phyloP scores from a whole-genome alignment of 2,113 vertebrate genomes.

The Sylvietta virens region DNA sequence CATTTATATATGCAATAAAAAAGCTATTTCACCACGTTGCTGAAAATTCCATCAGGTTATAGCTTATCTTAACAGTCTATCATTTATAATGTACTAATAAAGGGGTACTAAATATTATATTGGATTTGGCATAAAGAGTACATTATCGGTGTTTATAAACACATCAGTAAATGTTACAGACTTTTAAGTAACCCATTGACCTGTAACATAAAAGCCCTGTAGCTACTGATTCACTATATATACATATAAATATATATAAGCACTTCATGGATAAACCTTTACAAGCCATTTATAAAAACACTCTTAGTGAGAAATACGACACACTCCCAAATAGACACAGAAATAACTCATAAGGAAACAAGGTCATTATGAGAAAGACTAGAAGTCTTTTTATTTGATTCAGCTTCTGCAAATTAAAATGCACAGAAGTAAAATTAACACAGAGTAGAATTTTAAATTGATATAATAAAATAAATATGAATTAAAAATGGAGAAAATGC shows the following conservation, averaged over 20 bases:
- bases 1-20: conserved; percentile 15
- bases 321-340: neutral
- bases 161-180: neutral
- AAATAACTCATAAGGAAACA: neutral
- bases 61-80: neutral
- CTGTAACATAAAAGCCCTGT: neutral
- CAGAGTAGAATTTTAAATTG: neutral
- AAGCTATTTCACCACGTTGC: neutral
- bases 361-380: neutral
- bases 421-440: neutral
- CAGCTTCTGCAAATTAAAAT: neutral
- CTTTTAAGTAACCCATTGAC: conserved; percentile 8
- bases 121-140: neutral
- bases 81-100: conserved; percentile 2
- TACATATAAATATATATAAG: neutral
- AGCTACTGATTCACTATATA: neutral
- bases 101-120: neutral
- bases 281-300: neutral
- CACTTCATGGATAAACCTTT: neutral
- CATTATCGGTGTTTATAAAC: neutral
- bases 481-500: too few relatives aligned
- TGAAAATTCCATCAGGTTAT: neutral
- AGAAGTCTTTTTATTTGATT: neutral
- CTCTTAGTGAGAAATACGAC: neutral
- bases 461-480: too few relatives aligned